Evolutionary conservation across 1,140 invertebrate genomes (phyloP), one percentile per base, ranked within the genome.

Genomic region (Magallana angulata): DNA sequence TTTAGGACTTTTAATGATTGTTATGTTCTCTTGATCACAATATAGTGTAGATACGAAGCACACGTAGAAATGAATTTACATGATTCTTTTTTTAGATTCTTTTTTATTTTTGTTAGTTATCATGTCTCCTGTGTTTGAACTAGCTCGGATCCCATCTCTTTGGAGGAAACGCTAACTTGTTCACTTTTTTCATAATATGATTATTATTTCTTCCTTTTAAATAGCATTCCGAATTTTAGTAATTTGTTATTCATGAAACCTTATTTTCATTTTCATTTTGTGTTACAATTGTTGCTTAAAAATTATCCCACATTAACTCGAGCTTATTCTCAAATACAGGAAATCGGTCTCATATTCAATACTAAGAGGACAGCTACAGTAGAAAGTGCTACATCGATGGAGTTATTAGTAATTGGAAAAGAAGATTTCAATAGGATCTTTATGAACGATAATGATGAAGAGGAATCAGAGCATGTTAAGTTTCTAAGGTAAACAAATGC

Each of bases 391-490:
- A 92, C 90, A 30, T 87, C 88, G 0, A 93, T 94, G 92, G 91
- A 94, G 83, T 85, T 94, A 1, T 84, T 94, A 14, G 91, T 93
- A 7, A 92, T 94, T 9, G 91, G 92, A 9, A 91, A 93, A 88
- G 91, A 93, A 48, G 93, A 94, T 64, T 94, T 94, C 85, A 91
- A 92, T 48, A 87, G 90, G n/a, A 94, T 94, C 30, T 94, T 94
- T 85, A 94, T 94, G 91, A 90, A 91, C 36, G 90, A 92, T 36
- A 91, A 92, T 68, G 90, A 89, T 3, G 90, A 92, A 18, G 88
- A 91, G 36, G 91, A 92, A 83, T 88, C 93, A 8, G 93, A 92
- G 9, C 93, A 94, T 85, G 90, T 94, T 4, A 88, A 85, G 64
- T 94, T 92, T 87, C 76, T 92, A n/a, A 91, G 91, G 93, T 93